Percentiles rank a stretch among this genome's conserved stretches.
Conservation (phyloP, 2,113 vertebrate genomes). For the Chrysemys picta region DNA sequence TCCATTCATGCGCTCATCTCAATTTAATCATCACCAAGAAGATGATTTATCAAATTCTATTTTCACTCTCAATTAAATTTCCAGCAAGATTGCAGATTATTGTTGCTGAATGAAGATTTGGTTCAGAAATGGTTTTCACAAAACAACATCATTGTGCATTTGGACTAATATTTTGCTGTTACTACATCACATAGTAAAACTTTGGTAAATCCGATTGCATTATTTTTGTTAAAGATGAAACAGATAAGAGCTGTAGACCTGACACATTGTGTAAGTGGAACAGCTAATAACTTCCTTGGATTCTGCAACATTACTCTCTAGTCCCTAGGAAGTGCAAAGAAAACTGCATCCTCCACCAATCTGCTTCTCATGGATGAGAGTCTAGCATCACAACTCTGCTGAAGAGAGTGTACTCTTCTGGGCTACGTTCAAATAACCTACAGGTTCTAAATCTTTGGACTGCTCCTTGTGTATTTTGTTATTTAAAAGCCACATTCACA, state of each 20-base stretch:
- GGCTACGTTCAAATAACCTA: fast-evolving
- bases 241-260: background rate
- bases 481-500: conserved; percentile 11
- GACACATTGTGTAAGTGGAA: background rate
- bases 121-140: background rate
- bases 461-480: background rate
- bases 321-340: background rate
- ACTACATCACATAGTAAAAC: background rate
- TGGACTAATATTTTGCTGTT: background rate
- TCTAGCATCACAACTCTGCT: fast-evolving
- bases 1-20: background rate
- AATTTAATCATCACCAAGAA: background rate
- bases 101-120: conserved; percentile 31
- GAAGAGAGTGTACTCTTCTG: background rate
- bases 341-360: background rate
- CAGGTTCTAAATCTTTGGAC: background rate
- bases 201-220: background rate
- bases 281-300: background rate
- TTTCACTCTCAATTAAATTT: background rate
- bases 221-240: background rate
- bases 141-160: background rate
- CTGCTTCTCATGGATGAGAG: background rate
- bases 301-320: background rate
- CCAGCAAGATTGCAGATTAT: background rate
- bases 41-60: background rate